Base-by-base conservation (phyloP, 2,113 vertebrate species). In the Bettongia penicillata region DNA sequence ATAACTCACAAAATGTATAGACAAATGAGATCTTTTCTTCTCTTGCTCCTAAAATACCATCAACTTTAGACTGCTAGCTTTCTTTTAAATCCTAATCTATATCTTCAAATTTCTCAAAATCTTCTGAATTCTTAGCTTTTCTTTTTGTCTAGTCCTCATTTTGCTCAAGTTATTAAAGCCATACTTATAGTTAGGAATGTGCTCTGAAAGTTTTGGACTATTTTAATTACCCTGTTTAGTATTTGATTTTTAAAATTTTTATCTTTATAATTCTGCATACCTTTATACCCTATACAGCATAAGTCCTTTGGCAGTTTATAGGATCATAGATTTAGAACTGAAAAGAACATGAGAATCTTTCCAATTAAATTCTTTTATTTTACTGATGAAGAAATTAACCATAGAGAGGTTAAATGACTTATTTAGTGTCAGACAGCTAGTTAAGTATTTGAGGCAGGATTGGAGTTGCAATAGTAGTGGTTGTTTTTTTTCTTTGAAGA, bases 101-200 rank as follows among this genome's bases (percentile, higher is more conserved):
- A 37, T 90, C 53, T 91, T 95, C 49, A 92, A 90, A 47, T 91
- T 94, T 50, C 96, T 96, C 43, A 92, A 57, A 31, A 68, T 91
- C 92, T 94, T 91, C 77, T 91, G 22, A 94, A 91, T 96, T 91
- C 77, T 51, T 93, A 94, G 50, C n/a, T 89, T 89, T 91, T 93
- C 6, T 31, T 91, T 7, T 94, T 95, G 19, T 68, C 43, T 94
- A 48, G 52, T 93, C 51, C 48, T 91, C 90, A 92, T 94, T 94
- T 0, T 95, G 92, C 53, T 53, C 26, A 96, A 26, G 68, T 91
- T 24, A 51, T 93, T 96, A 96, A 96, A 91, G 57, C 51, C 24
- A 0, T 91, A 31, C 61, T 94, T 95, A 53, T 95, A 92, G 31
- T 51, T 94, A 49, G 92, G 10, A 6, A 84, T 24, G 93, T 93